A percentile compares a stretch with the other conserved stretches of the same genome.
Evolutionary conservation across 2,797 vertebrate species (phyloP).

Genomic region (Morus bassanus): DNA sequence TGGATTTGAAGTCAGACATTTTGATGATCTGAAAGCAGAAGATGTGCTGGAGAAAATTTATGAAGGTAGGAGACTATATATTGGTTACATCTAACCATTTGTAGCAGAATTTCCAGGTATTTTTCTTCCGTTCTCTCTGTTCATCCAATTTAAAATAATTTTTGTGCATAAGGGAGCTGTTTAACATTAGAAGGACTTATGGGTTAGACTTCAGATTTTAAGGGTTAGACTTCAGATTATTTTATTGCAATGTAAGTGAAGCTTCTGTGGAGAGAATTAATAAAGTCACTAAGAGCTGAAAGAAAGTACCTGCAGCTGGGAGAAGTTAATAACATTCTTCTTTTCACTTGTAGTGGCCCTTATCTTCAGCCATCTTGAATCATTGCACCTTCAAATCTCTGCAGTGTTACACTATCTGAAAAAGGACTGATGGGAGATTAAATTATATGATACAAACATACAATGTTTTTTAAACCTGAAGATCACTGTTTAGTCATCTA

Average conservation of each 20-base stretch:
- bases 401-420: neutral
- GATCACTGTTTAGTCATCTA: neutral
- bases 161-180: neutral
- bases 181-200: neutral
- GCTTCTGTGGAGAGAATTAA: neutral
- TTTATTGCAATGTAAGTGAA: neutral
- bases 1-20: constrained; percentile 86
- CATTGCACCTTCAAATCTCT: neutral
- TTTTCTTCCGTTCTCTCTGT: neutral
- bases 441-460: neutral
- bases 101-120: neutral
- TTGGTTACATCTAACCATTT: neutral
- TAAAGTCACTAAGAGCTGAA: neutral
- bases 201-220: neutral
- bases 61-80: constrained; percentile 75
- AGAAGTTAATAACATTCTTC: neutral
- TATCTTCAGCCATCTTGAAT: neutral
- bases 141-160: neutral
- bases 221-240: neutral
- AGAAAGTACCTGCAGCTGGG: neutral
- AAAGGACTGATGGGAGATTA: neutral
- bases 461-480: neutral
- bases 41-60: constrained; percentile 76
- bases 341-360: neutral
- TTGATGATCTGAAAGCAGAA: constrained; percentile 76